Conservation (phyloP, 1,140 invertebrate species). For the Bacillus rossius region DNA sequence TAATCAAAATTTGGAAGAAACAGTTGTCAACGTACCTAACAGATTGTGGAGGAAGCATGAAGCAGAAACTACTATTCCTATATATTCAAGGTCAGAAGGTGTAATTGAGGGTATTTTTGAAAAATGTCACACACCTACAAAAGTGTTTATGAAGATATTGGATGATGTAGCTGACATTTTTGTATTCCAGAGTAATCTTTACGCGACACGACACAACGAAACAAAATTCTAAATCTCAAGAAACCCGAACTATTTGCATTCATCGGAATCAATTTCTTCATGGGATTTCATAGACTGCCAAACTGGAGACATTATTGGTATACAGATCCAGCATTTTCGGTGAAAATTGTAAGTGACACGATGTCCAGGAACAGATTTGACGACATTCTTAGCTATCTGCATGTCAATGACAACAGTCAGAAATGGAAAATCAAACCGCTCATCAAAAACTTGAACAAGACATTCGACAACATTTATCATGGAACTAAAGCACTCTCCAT, state of each 20-base stretch:
- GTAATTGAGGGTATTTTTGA: no score
- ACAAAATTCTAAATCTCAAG: constrained; percentile 32
- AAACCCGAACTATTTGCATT: constrained; percentile 31
- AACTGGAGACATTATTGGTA: constrained; percentile 1
- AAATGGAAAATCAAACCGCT: constrained; percentile 16
- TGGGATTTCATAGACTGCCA: constrained; percentile 14
- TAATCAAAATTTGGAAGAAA: no score
- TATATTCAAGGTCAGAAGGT: no score
- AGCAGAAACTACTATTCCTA: no score
- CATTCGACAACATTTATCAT: constrained; percentile 13
- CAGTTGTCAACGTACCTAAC: no score
- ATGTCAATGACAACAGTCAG: constrained; percentile 15
- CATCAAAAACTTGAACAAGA: constrained; percentile 12
- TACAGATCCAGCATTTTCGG: background rate
- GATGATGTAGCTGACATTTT: background rate
- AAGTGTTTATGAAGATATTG: no score
- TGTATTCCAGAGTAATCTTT: constrained; percentile 20
- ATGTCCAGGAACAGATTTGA: constrained; percentile 3
- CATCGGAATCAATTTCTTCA: constrained; percentile 34
- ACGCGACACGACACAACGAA: constrained; percentile 33
- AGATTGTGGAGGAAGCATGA: no score
- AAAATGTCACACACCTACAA: no score
- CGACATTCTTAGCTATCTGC: constrained; percentile 13
- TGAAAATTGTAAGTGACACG: background rate
- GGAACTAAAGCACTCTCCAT: constrained; percentile 13